These are phyloP conservation scores for Epicauta chinensis DNA, from an alignment of 1,140 invertebrate species.

Conservation along the genomic window DNA sequence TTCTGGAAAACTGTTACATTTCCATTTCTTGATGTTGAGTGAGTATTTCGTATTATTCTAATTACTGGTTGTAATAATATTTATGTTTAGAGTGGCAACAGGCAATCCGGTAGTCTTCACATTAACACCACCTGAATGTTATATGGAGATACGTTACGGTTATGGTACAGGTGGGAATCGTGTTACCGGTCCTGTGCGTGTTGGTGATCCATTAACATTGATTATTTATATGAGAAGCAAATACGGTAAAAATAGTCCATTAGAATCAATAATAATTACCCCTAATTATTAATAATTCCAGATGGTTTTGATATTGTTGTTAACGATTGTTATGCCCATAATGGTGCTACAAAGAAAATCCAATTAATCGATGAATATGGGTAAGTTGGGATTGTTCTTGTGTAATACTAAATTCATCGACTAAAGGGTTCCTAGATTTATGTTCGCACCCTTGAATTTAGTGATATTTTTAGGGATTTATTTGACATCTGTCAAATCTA, in stretches of 20 bases:
- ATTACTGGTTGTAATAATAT: not conserved
- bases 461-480: too few relatives aligned
- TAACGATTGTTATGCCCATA: constrained; percentile 91
- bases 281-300: constrained; percentile 41
- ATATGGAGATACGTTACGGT: constrained; percentile 90
- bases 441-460: too few relatives aligned
- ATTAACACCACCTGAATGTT: constrained; percentile 85
- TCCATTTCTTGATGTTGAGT: constrained; percentile 92
- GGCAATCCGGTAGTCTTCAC: constrained; percentile 93
- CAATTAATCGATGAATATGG: constrained; percentile 90
- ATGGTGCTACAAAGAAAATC: constrained; percentile 85
- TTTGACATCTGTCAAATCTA: too few relatives aligned
- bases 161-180: constrained; percentile 77
- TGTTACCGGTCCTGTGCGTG: constrained; percentile 81
- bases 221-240: constrained; percentile 93
- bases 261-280: not conserved
- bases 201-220: constrained; percentile 85
- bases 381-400: constrained; percentile 51
- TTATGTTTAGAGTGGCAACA: constrained; percentile 69
- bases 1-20: constrained; percentile 96
- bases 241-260: constrained; percentile 58
- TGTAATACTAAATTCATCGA: too few relatives aligned
- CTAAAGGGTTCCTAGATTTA: too few relatives aligned
- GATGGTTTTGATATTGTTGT: constrained; percentile 95
- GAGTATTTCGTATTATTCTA: constrained; percentile 51